Base-by-base conservation (phyloP, 2,113 vertebrate species). In the human (Homo sapiens) region DNA sequence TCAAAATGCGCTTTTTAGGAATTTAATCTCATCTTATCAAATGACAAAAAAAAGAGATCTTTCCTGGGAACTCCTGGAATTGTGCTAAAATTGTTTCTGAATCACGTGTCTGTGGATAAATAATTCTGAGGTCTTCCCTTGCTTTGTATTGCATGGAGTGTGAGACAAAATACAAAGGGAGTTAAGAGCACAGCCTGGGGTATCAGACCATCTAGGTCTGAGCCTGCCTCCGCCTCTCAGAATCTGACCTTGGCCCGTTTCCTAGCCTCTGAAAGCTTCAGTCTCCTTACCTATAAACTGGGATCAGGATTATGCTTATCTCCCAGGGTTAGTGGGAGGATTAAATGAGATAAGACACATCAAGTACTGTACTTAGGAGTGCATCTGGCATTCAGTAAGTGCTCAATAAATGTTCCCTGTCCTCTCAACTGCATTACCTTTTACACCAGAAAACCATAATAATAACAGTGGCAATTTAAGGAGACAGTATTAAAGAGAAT, bases 281-380 rank as follows among this genome's bases (percentile, higher is more conserved):
- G 64, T 87, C 78, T 88, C 81, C 52, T 98, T 97, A 98, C 97
- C 98, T 98, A 59, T 72, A 93, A 94, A 96, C 95, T 59, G 12
- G 27, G 32, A 94, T 96, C 97, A 32, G 85, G 89, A 90, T 9
- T 95, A 87, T 22, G 50, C 55, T 98, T 98, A 97, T 98, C 97
- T 97, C 76, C 64, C 18, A 38, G 89, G 64, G 73, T 76, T 95
- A 90, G 64, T 52, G 59, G 50, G 72, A 95, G 97, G 97, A 96
- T 97, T 97, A 94, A 96, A 84, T 86, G 95, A 97, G 94, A 98
- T 95, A 96, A 97, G 83, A 20, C 40, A 43, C 91, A 79, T 90
- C 93, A 90, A 84, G 90, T 90, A 76, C 92, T 96, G 88, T 90
- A 76, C 92, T 95, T 68, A 52, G 57, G 85, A 88, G 57, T 88